Evolutionary conservation across 2,888 invertebrate genomes (phyloP).

Genomic region (Entomobrya multifasciata): DNA sequence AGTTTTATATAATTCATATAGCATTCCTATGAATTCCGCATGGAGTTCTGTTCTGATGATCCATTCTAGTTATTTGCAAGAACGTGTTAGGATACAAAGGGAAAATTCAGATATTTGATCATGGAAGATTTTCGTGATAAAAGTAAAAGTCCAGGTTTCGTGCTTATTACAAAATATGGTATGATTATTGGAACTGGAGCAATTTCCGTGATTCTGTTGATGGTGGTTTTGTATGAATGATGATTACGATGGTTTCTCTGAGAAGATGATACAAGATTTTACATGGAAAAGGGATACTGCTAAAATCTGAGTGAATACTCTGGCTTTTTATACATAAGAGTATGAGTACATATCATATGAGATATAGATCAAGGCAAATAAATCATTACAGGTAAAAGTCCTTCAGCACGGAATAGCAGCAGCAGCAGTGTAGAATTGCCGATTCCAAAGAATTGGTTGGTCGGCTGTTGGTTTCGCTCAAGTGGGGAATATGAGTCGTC

Average conservation of each 20-base stretch:
- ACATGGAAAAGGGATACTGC: too few relatives aligned
- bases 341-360: neutral
- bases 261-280: too few relatives aligned
- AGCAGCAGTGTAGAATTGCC: too few relatives aligned
- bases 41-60: too few relatives aligned
- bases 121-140: neutral
- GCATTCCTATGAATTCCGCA: too few relatives aligned
- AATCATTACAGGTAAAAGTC: constrained; percentile 10
- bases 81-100: neutral
- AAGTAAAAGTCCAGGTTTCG: too few relatives aligned
- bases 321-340: too few relatives aligned
- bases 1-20: too few relatives aligned
- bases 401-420: too few relatives aligned
- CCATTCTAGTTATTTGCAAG: neutral
- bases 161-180: neutral
- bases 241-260: too few relatives aligned
- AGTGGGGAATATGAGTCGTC: constrained; percentile 45
- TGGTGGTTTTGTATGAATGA: too few relatives aligned
- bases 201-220: neutral
- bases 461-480: neutral
- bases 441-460: neutral
- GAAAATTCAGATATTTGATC: neutral
- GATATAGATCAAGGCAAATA: neutral
- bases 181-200: neutral
- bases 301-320: too few relatives aligned